Base-by-base conservation (phyloP, 2,888 invertebrate species). In the Drosophila mercatorum region DNA sequence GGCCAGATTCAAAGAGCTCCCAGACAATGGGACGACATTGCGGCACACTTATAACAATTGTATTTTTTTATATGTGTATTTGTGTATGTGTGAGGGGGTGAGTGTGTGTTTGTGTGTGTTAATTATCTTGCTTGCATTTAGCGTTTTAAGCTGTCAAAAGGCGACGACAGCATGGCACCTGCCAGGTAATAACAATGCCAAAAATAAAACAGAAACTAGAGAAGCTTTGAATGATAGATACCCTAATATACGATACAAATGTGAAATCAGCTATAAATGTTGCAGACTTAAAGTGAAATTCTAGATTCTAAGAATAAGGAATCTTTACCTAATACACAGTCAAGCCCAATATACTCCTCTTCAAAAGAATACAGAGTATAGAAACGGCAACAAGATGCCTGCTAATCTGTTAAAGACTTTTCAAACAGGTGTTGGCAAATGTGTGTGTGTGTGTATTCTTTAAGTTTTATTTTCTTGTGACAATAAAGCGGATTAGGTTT, bases 61-160 rank as follows among this genome's bases (percentile, higher is more conserved):
- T 57, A 62, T 68, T 17, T 17, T 17, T 17, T 17, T 17, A 17
- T 17, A 17, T 17, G 17, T 17, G 17, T 17, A 17, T 17, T 17
- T 17, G 17, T 17, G 17, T 17, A 17, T 17, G 17, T 17, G 68
- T 67, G 8, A 0, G 12, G n/a, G 52, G 26, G 36, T 62, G 22
- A 38, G 52, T 64, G 12, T 60, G 49, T 72, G 70, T 72, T 11
- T n/a, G 11, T 55, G 0, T 28, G 55, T 55, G 88, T 73, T 84
- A 80, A 84, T 88, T 82, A 74, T 80, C 52, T 78, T 44, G 43
- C 28, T 62, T 68, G 56, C 68, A 70, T 79, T 68, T 68, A 60
- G 65, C 78, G 64, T 68, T 83, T 84, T 65, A 72, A 62, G 88
- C 85, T 84, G 88, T 87, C 83, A 84, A 76, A 61, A 22, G 60